Evolutionary conservation across 1,140 invertebrate genomes (phyloP).

Genomic region (Pantala flavescens): DNA sequence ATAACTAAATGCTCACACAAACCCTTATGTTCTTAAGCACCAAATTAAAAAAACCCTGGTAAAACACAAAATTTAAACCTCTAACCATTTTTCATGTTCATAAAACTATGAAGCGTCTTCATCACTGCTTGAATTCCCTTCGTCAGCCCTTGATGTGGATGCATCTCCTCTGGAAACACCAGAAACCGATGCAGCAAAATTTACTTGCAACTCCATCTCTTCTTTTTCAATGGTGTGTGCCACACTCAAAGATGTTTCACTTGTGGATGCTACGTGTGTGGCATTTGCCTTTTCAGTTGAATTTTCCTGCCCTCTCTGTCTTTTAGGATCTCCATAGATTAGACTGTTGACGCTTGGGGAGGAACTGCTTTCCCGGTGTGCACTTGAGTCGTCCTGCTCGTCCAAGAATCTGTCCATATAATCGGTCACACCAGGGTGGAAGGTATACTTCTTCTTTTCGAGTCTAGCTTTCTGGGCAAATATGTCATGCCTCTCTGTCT

Average conservation of each 20-base stretch:
- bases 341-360: slow-evolving; percentile 38
- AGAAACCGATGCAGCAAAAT: neutral
- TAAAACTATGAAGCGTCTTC: neutral
- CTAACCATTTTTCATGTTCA: neutral
- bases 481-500: slow-evolving; percentile 91
- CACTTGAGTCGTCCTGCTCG: slow-evolving; percentile 53
- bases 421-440: slow-evolving; percentile 75
- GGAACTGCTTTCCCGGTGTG: slow-evolving; percentile 32
- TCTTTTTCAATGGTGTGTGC: neutral
- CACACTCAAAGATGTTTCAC: neutral
- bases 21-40: neutral
- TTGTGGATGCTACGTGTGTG: neutral
- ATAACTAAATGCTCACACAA: neutral
- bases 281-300: neutral
- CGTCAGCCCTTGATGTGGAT: neutral
- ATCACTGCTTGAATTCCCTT: neutral
- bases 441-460: slow-evolving; percentile 77
- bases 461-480: slow-evolving; percentile 66
- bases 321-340: slow-evolving; percentile 50
- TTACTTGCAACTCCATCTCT: neutral
- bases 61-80: neutral
- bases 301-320: slow-evolving; percentile 28
- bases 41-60: neutral
- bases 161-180: neutral
- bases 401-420: slow-evolving; percentile 80